phyloP scores from a whole-genome alignment of 2,797 vertebrate genomes.

The Aphelocoma californica region DNA sequence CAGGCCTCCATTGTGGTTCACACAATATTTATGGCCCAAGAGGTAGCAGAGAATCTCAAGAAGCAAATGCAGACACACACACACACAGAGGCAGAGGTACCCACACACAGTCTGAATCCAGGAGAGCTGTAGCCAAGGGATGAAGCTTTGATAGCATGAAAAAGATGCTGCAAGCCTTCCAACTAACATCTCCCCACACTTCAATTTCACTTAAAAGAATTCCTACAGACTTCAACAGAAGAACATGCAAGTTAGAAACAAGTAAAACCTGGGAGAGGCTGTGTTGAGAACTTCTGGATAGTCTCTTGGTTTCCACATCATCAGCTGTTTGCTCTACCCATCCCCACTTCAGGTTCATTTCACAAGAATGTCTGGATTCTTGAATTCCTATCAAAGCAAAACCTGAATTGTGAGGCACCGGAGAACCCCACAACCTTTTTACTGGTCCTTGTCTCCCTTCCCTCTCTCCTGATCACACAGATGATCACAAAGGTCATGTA shows the following conservation, averaged over 20 bases:
- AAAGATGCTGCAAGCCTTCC: neutral
- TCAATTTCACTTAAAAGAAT: neutral
- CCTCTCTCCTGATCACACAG: neutral
- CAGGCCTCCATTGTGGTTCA: neutral
- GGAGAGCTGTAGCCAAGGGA: neutral
- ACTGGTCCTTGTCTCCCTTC: neutral
- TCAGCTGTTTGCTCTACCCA: neutral
- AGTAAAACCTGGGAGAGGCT: neutral
- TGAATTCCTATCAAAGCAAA: neutral
- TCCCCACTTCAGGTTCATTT: neutral
- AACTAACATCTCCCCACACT: neutral
- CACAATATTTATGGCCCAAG: conserved; percentile 1
- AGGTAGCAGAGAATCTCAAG: neutral
- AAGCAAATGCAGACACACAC: neutral
- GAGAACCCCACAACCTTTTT: neutral
- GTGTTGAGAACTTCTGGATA: neutral
- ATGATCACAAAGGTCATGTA: neutral
- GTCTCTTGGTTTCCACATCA: neutral
- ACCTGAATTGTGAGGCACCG: neutral
- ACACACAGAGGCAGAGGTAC: neutral
- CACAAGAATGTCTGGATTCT: neutral
- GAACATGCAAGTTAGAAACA: neutral
- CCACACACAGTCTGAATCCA: neutral
- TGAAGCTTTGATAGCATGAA: neutral
- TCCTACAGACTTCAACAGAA: neutral